Conservation (phyloP, 2,113 vertebrate species). For the Otis tarda region DNA sequence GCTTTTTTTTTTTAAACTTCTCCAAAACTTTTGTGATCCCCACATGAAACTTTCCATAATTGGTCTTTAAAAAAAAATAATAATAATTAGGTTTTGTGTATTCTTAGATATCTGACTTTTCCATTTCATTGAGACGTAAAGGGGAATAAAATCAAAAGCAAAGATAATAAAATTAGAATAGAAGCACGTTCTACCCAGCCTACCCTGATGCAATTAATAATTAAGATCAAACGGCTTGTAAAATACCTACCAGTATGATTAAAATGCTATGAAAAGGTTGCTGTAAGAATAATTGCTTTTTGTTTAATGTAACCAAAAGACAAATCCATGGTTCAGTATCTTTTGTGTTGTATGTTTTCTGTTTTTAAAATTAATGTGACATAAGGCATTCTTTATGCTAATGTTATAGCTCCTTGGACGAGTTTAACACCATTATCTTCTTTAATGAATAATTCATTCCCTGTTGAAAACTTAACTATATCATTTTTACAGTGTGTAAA, state of each 20-base stretch:
- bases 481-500: conserved; percentile 80
- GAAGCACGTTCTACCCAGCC: conserved; percentile 8
- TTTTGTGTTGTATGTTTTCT: conserved; percentile 73
- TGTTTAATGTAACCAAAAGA: conserved; percentile 68
- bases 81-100: accelerated
- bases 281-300: conserved; percentile 68
- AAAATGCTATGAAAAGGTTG: conserved; percentile 64
- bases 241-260: conserved; percentile 33
- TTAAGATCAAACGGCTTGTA: conserved; percentile 61
- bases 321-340: conserved; percentile 44
- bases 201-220: conserved; percentile 60
- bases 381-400: conserved; percentile 78
- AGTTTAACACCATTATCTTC: conserved; percentile 76
- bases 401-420: conserved; percentile 76
- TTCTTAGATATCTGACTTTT: not conserved
- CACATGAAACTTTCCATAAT: not conserved
- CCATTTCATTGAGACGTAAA: not conserved
- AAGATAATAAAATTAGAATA: conserved; percentile 22
- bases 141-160: not conserved
- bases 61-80: too few species aligned
- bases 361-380: conserved; percentile 78
- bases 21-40: not conserved
- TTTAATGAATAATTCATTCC: conserved; percentile 83
- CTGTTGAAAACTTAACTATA: conserved; percentile 77
- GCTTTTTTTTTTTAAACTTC: not conserved